A percentile compares a stretch with the other conserved stretches of the same genome.
phyloP scores from a whole-genome alignment of 2,888 invertebrate species.

The Lepidochrysops patricia region DNA sequence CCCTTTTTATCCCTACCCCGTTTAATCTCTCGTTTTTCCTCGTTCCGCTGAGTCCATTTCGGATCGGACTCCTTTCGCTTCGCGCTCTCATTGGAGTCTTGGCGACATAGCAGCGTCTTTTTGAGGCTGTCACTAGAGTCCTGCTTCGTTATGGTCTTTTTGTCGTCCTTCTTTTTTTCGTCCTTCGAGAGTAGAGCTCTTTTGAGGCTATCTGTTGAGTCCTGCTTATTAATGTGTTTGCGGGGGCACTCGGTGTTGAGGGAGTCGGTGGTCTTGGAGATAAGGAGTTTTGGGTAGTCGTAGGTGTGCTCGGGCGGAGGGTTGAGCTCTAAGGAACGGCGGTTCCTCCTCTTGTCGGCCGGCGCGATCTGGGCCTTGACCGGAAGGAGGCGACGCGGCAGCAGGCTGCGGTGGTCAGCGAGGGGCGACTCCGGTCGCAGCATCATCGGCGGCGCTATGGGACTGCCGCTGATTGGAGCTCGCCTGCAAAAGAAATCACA shows the following conservation, averaged over 20 bases:
- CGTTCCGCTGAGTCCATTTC: conserved; percentile 51
- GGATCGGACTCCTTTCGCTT: conserved; percentile 54
- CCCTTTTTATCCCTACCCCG: conserved; percentile 62
- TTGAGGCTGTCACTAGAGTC: conserved; percentile 63
- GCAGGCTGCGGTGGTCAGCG: conserved; percentile 70
- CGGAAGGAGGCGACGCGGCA: conserved; percentile 62
- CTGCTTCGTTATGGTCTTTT: conserved; percentile 53
- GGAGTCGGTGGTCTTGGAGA: conserved; percentile 68
- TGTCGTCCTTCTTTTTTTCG: conserved; percentile 58
- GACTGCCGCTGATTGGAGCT: conserved; percentile 46
- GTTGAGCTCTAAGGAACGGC: conserved; percentile 67
- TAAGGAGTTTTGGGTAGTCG: conserved; percentile 65
- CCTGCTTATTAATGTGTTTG: conserved; percentile 60
- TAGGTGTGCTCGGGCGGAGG: conserved; percentile 54
- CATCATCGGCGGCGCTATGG: conserved; percentile 54
- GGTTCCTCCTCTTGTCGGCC: conserved; percentile 60
- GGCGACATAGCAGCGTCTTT: conserved; percentile 54
- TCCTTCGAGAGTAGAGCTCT: conserved; percentile 57
- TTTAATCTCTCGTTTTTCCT: conserved; percentile 50
- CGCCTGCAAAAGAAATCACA: conserved; percentile 41
- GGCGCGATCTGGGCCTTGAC: conserved; percentile 65
- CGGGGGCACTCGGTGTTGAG: conserved; percentile 65
- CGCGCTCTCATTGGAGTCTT: conserved; percentile 61
- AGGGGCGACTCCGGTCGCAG: conserved; percentile 71
- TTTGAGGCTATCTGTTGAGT: conserved; percentile 62